Base-by-base conservation (phyloP, 2,797 vertebrate genomes). In the Pangasius macronema region DNA sequence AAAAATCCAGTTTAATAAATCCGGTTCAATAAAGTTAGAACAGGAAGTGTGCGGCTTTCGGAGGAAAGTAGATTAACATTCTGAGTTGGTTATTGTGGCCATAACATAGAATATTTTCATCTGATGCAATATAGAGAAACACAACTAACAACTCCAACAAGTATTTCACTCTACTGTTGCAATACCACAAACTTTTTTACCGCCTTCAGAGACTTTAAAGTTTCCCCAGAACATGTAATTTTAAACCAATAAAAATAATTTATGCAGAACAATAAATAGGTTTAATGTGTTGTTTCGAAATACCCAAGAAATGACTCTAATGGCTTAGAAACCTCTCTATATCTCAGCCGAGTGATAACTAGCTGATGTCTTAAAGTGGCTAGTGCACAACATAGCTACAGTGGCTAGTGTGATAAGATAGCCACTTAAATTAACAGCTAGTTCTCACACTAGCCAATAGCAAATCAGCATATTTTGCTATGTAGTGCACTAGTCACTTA, bases 101-200 rank as follows among this genome's bases (percentile, higher is more conserved):
- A 55, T 53, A 84, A 84, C 82, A 8, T 72, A 72, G 65, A 55
- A 84, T 53, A 55, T 84, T 84, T 72, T 72, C 82, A 84, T 84
- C 65, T 84, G 82, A 84, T 84, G 82, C 82, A 84, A 84, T 84
- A 72, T 39, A 51, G 49, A 72, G 82, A 84, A 84, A 84, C 82
- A 70, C 51, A 72, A 39, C 82, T 55, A 33, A 83, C 82, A 83
- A 27, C 65, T 83, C 65, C 63, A 68, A 84, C 67, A 84, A 84
- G 82, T 84, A 70, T 84, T 84, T 96, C 93, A 88, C 94, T 94
- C 93, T 94, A 89, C 92, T 94, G 92, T 93, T 95, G 95, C 97
- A 84, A 72, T 46, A 72, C 49, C 82, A 84, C 51, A 72, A 84
- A 84, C 82, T 80, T 82, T 81, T 55, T 70, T 22, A 55, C 10